phyloP scores from a whole-genome alignment of 2,797 vertebrate genomes.

The Nothura maculosa region DNA sequence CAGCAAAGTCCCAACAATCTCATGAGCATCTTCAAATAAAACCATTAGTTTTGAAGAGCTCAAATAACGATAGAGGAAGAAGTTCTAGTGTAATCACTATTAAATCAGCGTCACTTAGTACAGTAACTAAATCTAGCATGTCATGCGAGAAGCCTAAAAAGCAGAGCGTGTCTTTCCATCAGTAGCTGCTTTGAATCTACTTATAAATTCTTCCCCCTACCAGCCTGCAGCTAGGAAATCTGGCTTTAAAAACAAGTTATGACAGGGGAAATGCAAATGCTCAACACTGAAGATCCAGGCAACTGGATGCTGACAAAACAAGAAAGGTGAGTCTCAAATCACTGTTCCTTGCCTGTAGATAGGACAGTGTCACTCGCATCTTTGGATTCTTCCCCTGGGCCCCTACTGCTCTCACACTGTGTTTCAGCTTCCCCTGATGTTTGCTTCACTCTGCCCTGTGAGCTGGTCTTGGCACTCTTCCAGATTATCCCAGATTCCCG shows the following conservation, averaged over 20 bases:
- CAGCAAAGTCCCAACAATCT: background rate
- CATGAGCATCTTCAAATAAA: background rate
- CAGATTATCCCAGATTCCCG: background rate
- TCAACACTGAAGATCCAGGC: background rate
- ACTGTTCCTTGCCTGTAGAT: fast-evolving
- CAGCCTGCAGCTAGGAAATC: slow-evolving; percentile 43
- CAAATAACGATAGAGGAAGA: background rate
- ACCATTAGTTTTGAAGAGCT: background rate
- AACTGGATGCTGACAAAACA: background rate
- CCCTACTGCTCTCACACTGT: background rate
- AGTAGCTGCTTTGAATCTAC: slow-evolving; percentile 18
- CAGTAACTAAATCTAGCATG: background rate
- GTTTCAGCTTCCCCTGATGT: background rate
- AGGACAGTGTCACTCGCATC: background rate
- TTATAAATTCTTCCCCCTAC: slow-evolving; percentile 39
- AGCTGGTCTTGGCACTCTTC: background rate
- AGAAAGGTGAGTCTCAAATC: background rate
- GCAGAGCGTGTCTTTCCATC: slow-evolving; percentile 23
- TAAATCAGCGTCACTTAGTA: slow-evolving; percentile 12
- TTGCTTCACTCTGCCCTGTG: background rate
- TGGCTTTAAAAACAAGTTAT: slow-evolving; percentile 57
- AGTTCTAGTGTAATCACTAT: background rate
- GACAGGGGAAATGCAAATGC: slow-evolving; percentile 27
- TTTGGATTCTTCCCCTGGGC: background rate
- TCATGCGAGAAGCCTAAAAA: slow-evolving; percentile 3